Evolutionary conservation across 2,888 invertebrate genomes (phyloP), one percentile per base, ranked within the genome.

Genomic region (Drosophila imparisetae): DNA sequence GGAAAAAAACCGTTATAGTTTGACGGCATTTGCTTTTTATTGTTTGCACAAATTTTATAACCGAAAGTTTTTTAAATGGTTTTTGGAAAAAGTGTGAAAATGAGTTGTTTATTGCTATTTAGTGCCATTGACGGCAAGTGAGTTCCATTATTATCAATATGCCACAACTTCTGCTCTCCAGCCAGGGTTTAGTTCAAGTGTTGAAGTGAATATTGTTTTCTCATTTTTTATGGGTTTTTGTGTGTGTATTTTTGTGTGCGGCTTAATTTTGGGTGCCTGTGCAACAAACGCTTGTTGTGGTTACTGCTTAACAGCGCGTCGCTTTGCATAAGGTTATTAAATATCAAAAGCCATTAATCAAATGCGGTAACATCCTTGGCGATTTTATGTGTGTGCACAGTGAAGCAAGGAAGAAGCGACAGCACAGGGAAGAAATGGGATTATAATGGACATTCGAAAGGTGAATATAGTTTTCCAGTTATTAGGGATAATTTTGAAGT

Each of bases 311-410:
- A 80, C 61, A 61, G 57, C 42, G 59, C 55, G 27, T 10, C 48
- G 18, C 75, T 65, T 42, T 55, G 64, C 65, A 50, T 55, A 36
- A 58, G 57, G 59, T 59, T 66, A 81, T 83, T 83, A 77, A 83
- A 77, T 81, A 81, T 86, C 68, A 63, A 81, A 72, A 58, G 58
- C 72, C 66, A 86, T 86, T 81, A 83, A 81, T 81, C 72, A 86
- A 83, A 76, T 64, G 65, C 48, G 30, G 13, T 64, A 58, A 29
- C 64, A 50, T 42, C 49, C 38, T 38, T 30, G 29, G 13, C 7
- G 38, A 40, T 48, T 24, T 34, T 32, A n/a, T 40, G 70, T n/a
- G 57, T 34, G 11, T 49, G 13, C 4, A 40, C 54, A 18, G 18
- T 54, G 10, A 24, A 48, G 36, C 30, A 36, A 18, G 27, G 10